phyloP scores from a whole-genome alignment of 2,113 vertebrate species.

The Aegithalos caudatus region DNA sequence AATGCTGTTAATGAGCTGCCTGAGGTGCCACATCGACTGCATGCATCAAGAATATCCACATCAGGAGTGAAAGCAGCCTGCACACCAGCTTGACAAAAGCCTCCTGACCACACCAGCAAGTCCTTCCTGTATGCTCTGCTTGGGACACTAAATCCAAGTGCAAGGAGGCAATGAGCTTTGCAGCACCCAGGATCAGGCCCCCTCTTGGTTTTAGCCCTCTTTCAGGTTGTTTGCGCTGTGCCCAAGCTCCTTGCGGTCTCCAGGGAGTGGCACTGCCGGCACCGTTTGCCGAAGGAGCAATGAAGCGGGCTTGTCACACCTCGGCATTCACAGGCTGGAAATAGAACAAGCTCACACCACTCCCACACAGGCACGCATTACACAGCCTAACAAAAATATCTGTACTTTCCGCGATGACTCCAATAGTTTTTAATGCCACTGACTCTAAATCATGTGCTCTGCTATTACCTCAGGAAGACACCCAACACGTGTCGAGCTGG shows the following conservation, averaged over 20 bases:
- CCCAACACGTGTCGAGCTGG: not conserved
- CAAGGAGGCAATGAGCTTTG: not conserved
- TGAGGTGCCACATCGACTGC: fast-evolving
- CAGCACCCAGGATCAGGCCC: not conserved
- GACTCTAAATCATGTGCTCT: slow-evolving; percentile 38
- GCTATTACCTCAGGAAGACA: slow-evolving; percentile 2
- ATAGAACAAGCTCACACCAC: slow-evolving; percentile 53
- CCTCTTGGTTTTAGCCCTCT: fast-evolving
- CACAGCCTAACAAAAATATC: slow-evolving; percentile 58
- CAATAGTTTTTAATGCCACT: slow-evolving; percentile 20
- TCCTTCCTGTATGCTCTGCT: not conserved
- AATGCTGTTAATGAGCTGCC: not conserved
- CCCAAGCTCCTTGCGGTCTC: fast-evolving
- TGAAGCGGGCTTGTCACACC: not conserved
- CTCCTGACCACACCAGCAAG: not conserved
- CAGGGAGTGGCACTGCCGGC: not conserved
- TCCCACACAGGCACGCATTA: slow-evolving; percentile 45
- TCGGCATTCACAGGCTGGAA: not conserved
- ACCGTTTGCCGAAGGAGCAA: not conserved
- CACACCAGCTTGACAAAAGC: not conserved
- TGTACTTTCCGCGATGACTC: slow-evolving; percentile 56
- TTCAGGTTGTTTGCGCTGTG: not conserved
- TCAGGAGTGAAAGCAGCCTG: not conserved
- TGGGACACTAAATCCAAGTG: not conserved
- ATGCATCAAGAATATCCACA: fast-evolving